Evolutionary conservation across 2,113 vertebrate genomes (phyloP), one percentile per base, ranked within the genome.

Genomic region (Dendropsophus ebraccatus): DNA sequence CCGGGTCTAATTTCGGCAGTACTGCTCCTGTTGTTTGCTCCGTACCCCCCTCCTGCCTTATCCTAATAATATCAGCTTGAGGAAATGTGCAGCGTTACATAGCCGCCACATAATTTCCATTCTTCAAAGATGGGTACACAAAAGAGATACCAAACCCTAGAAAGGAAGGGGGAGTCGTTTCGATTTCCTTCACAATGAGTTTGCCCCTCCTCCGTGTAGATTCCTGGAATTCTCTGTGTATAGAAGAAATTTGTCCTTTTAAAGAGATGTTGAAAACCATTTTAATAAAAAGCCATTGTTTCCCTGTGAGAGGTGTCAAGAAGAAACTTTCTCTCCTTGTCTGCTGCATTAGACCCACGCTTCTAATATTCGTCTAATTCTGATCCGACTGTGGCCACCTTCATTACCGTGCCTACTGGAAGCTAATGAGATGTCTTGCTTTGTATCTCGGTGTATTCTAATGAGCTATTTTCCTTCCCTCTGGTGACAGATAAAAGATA

Each of bases 371-470:
- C 37, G 7, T 47, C 37, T 81, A 65, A 65, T 81, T 62, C 37
- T 45, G 77, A 60, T 60, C 35, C 14, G 7, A 9, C 56, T 21
- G 7, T 13, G 23, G 78, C 56, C 78, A 21, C 60, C 37, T 50
- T 76, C 52, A 74, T 60, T 77, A 77, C 28, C 25, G 81, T 17
- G 83, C 83, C 54, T 67, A 13, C 19, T 35, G 19, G 41, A 76
- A 84, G 73, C 73, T 84, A 84, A 84, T 84, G 83, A 84, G 83
- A 77, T 84, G 83, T 84, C 41, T 75, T 25, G 73, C 58, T 35
- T 77, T 67, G 58, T 35, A 50, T 77, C 28, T 47, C 13, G 45
- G 32, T 58, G 41, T 75, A 84, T 84, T 84, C 54, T 84, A 77
- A 84, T 84, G 73, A 84, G 83, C 56, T 49, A 84, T 45, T 76